These are phyloP conservation scores for Phylloscopus trochilus DNA, from an alignment of 2,113 vertebrate species.

Conservation along the genomic window DNA sequence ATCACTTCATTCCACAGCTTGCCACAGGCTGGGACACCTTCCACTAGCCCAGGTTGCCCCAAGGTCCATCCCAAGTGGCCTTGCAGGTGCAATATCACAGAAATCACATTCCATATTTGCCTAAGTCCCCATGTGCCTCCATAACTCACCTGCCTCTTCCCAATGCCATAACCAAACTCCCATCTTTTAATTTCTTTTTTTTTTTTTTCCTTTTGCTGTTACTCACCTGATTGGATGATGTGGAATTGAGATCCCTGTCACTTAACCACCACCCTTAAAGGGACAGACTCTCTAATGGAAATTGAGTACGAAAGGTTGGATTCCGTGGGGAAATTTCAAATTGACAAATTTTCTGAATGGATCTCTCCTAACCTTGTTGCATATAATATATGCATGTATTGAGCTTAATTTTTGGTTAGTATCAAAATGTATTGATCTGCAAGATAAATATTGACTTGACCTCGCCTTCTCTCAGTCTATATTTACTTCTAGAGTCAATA, in stretches of 20 bases:
- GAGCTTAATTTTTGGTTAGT: slow-evolving; percentile 71
- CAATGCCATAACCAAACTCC: accelerated
- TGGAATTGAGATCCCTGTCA: neutral
- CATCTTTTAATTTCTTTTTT: neutral
- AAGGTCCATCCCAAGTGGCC: neutral
- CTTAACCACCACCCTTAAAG: neutral
- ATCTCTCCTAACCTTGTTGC: slow-evolving; percentile 40
- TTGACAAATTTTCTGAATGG: slow-evolving; percentile 52
- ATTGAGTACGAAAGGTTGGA: neutral
- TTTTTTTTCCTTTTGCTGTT: neutral
- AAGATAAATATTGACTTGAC: slow-evolving; percentile 81
- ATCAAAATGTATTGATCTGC: slow-evolving; percentile 75
- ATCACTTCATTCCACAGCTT: neutral
- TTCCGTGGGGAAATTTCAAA: slow-evolving; percentile 51
- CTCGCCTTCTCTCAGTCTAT: slow-evolving; percentile 74
- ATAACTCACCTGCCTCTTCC: neutral
- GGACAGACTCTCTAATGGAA: neutral
- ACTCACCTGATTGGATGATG: accelerated
- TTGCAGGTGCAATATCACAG: neutral
- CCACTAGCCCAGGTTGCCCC: neutral
- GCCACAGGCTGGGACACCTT: neutral
- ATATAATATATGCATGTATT: slow-evolving; percentile 59
- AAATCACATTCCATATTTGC: neutral
- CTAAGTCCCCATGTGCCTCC: neutral
- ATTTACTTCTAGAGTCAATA: slow-evolving; percentile 77